These are phyloP conservation scores for Sinosuthora webbiana DNA, from an alignment of 2,113 vertebrate species.

Conservation along the genomic window DNA sequence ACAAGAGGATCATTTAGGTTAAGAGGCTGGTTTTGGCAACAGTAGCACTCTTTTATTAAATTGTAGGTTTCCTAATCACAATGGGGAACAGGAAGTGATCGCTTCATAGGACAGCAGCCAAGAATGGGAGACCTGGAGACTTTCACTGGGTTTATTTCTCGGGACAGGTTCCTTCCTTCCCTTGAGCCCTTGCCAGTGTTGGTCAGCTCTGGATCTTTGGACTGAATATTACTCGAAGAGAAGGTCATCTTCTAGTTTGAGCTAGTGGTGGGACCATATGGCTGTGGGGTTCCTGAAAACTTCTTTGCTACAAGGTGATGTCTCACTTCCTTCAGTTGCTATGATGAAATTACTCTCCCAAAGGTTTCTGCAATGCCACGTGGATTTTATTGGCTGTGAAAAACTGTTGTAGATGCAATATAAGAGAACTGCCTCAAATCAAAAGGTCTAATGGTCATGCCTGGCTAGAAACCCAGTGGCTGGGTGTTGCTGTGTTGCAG, in stretches of 20 bases:
- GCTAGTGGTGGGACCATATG: neutral
- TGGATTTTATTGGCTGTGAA: neutral
- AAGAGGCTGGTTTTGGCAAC: neutral
- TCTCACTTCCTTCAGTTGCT: neutral
- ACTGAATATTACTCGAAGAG: neutral
- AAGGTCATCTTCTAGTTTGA: neutral
- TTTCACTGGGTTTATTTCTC: neutral
- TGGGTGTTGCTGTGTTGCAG: neutral
- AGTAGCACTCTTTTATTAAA: neutral
- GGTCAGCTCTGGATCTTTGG: neutral
- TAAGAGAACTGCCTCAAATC: neutral
- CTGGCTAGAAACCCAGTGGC: neutral
- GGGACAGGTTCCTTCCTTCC: neutral
- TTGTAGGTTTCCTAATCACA: neutral
- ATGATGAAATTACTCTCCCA: neutral
- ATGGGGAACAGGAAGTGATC: rapidly evolving
- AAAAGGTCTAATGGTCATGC: neutral
- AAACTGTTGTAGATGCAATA: neutral
- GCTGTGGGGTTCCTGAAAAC: neutral
- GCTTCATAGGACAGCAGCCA: neutral
- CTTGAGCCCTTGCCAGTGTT: neutral
- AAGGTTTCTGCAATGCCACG: neutral
- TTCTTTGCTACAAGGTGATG: neutral
- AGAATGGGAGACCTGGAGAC: neutral
- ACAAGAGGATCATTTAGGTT: neutral